Percentiles rank a stretch among this genome's conserved stretches.
These are phyloP conservation scores for Bombus balteatus DNA, from an alignment of 1,140 invertebrate species.

Conservation along the genomic window DNA sequence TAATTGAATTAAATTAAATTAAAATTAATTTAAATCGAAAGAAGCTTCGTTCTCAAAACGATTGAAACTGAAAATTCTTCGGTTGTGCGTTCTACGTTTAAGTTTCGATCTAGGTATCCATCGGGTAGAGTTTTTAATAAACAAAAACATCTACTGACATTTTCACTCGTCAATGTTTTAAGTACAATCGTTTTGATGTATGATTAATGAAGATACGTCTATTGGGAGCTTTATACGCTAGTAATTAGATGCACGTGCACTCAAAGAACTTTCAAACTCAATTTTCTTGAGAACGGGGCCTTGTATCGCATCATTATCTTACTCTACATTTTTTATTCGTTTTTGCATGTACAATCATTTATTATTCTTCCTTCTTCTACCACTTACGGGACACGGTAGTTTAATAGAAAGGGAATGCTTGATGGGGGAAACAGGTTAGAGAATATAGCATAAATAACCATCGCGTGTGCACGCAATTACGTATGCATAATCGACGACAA, in stretches of 20 bases:
- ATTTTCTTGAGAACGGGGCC: background rate
- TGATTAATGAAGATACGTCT: background rate
- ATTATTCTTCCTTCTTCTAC: background rate
- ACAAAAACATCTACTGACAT: background rate
- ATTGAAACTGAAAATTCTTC: no score
- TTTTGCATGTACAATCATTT: background rate
- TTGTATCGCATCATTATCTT: background rate
- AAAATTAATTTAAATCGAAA: no score
- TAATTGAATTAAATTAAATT: no score
- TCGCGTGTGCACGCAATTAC: background rate
- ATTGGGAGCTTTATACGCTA: background rate
- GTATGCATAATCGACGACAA: conserved; percentile 4
- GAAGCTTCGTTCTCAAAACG: no score
- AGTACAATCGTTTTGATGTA: background rate
- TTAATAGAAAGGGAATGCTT: background rate
- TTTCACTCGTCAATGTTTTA: background rate
- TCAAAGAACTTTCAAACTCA: background rate
- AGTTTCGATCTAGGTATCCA: background rate
- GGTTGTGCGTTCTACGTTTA: no score
- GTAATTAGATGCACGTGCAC: background rate
- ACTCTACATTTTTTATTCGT: background rate
- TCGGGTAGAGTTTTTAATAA: background rate
- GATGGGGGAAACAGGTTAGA: background rate
- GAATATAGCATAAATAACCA: background rate
- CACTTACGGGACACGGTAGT: background rate